Conservation (phyloP, 2,888 invertebrate species). For the Pristionchus japonicus region DNA sequence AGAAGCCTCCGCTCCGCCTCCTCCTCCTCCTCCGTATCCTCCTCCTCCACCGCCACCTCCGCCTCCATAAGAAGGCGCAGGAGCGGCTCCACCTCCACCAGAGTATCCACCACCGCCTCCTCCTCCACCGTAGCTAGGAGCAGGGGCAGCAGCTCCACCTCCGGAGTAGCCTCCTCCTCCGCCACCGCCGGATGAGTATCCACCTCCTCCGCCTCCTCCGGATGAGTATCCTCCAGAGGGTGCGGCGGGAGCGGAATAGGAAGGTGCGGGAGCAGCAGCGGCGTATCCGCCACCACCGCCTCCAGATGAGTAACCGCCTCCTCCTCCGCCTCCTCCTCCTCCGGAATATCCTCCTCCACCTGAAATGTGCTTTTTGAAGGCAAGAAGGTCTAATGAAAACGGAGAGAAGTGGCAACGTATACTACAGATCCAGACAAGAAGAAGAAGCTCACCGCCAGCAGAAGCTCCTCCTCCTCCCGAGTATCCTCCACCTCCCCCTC, state of each 20-base stretch:
- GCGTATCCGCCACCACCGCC: not conserved
- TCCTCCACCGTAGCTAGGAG: not conserved
- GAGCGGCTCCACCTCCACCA: not conserved
- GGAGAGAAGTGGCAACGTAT: too few species aligned
- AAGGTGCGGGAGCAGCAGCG: not conserved
- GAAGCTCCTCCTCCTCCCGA: not conserved
- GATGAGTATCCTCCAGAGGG: not conserved
- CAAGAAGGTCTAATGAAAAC: too few species aligned
- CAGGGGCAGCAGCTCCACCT: not conserved
- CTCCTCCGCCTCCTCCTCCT: too few species aligned
- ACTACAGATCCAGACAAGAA: too few species aligned
- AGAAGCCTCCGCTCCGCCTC: not conserved
- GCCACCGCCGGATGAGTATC: too few species aligned
- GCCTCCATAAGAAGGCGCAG: not conserved
- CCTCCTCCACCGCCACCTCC: not conserved
- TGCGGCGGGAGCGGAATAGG: too few species aligned
- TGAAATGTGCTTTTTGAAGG: too few species aligned
- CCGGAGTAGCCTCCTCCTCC: conserved; percentile 4
- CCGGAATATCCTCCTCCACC: not conserved
- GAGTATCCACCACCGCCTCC: not conserved
- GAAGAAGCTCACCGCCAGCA: not conserved
- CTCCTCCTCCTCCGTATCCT: conserved; percentile 32
- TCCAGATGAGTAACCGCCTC: not conserved
- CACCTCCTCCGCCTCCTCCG: conserved; percentile 16
- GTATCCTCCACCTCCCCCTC: not conserved